Evolutionary conservation across 2,888 invertebrate species (phyloP), one percentile per base, ranked within the genome.

Genomic region (Magallana nippona): DNA sequence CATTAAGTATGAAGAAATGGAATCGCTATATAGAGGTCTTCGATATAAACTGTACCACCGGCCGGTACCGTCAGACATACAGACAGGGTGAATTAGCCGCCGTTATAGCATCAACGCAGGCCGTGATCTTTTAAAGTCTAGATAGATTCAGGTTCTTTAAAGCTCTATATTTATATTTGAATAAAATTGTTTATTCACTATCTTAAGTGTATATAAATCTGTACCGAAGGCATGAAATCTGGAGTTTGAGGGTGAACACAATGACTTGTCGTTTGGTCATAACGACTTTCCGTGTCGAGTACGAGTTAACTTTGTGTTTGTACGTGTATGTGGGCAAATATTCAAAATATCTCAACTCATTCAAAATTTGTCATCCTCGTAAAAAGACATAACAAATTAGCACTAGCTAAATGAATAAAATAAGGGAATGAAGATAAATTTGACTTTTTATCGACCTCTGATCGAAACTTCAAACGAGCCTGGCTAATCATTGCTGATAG

Each of bases 11-110:
- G 90, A 91, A 79, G 86, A 91, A 83, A 90, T 92, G 88, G 82
- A 88, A 55, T 93, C 93, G 0, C 82, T 92, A 1, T 91, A 92
- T 85, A 91, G 91, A 82, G 92, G 92, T 22, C 84, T 89, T n/a
- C 86, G 85, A 58, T 92, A 89, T 85, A 87, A 90, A 11, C 56
- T 92, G 27, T 92, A 89, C 81, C 90, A 92, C 82, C 86, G 89
- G 32, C 86, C 87, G 57, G 13, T 82, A 44, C 63, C 57, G 15
- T 13, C 22, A 19, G 22, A 79, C 71, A 27, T 5, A 27, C 71
- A 13, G 60, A 60, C 60, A n/a, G n/a, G n/a, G 60, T n/a, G 44
- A 44, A 8, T 44, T 44, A 44, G 8, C 8, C 44, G 44, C 44
- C 44, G 44, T 44, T 3, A 44, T 44, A 44, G 44, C 44, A 44